Evolutionary conservation across 2,888 invertebrate species (phyloP).

Genomic region (Cosmopolites sordidus): DNA sequence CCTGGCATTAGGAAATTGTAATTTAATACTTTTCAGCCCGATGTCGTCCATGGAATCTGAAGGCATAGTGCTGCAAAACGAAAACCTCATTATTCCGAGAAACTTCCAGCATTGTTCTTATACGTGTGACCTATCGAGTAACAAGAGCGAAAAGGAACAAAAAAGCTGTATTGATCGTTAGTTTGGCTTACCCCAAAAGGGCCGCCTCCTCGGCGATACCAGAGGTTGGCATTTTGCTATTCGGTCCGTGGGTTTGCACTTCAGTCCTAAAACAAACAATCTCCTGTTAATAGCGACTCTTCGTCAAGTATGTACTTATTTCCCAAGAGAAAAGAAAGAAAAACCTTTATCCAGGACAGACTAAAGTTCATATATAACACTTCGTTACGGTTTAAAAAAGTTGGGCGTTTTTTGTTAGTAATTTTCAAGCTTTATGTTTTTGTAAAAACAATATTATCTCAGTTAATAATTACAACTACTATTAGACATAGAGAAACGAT

Average conservation of each 20-base stretch:
- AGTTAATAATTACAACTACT: too few species aligned
- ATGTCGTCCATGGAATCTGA: conserved; percentile 91
- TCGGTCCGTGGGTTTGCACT: conserved; percentile 40
- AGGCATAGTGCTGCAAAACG: conserved; percentile 64
- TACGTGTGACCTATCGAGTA: background rate
- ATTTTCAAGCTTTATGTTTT: too few species aligned
- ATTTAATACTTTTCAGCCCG: conserved; percentile 83
- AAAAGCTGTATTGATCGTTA: background rate
- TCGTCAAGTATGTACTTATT: background rate
- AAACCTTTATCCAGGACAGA: background rate
- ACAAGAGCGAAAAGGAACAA: too few species aligned
- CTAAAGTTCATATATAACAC: background rate
- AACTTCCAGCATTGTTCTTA: background rate
- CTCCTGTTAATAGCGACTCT: background rate
- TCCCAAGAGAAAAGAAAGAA: background rate
- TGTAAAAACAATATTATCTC: too few species aligned
- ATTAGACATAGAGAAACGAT: too few species aligned
- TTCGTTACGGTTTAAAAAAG: too few species aligned
- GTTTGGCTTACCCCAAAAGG: conserved; percentile 66
- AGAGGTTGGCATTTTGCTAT: conserved; percentile 64
- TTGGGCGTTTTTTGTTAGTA: too few species aligned
- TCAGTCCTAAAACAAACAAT: conserved; percentile 43
- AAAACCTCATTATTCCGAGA: background rate
- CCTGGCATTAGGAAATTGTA: conserved; percentile 74
- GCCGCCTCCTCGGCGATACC: conserved; percentile 79